Evolutionary conservation across 2,888 invertebrate species (phyloP), one percentile per base, ranked within the genome.

Genomic region (Teleiodes luculella): DNA sequence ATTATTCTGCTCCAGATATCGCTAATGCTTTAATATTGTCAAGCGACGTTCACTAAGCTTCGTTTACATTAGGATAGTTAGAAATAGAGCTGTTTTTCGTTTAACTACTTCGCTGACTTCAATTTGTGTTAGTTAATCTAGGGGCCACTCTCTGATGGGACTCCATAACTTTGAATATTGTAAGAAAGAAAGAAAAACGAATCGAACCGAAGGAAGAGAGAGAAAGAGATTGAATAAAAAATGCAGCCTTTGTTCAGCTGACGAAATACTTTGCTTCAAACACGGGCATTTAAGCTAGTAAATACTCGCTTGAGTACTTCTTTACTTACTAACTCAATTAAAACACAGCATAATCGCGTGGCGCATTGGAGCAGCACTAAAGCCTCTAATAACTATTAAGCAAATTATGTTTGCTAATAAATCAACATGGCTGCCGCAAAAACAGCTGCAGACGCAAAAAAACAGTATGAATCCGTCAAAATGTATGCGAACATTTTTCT

Each of bases 331-430:
- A n/a, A 6, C 43, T 43, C 24, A 43, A 43, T 43, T 13, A 43
- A 28, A 43, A 43, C 28, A 28, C 43, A 43, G 43, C 43, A n/a
- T 13, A n/a, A 39, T 52, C 30, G 52, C 55, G 57, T 47, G 54
- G 52, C 13, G 36, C 52, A 57, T 49, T 52, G 55, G 46, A 60
- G 56, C 60, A 50, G 57, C 58, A 56, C 57, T 54, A 46, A 62
- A 50, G 57, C 55, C 57, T 62, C 57, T 62, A 67, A 68, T 66
- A 65, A 68, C 62, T 36, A 49, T 54, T 52, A 48, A 33, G 48
- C 18, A 33, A 16, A 49, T n/a, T 56, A 20, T 36, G 51, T 45
- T 36, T 11, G 35, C 33, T 16, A 49, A 60, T 60, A 56, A 56
- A 58, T 57, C 49, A 56, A 37, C 39, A 47, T 47, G 36, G 33